A percentile compares a stretch with the other conserved stretches of the same genome.
These are phyloP conservation scores for Hexactinellida sp. DNA, from an alignment of 37 sponge, comb jelly and placozoan species.

Conservation along the genomic window DNA sequence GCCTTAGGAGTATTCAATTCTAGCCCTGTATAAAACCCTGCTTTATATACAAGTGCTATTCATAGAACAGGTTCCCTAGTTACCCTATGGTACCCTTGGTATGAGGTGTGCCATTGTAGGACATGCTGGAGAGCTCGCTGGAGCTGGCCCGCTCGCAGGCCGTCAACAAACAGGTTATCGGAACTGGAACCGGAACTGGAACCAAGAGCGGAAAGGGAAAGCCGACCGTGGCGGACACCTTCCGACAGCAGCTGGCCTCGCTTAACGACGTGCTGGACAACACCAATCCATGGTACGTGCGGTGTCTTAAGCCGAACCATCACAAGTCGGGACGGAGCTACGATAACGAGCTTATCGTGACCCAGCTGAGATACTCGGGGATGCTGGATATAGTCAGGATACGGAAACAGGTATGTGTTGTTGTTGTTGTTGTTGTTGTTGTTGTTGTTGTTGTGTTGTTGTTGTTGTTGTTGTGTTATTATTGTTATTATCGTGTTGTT, in stretches of 20 bases:
- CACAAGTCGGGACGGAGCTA: slow-evolving; percentile 32
- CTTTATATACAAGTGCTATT: background rate
- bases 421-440: background rate
- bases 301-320: slow-evolving; percentile 82
- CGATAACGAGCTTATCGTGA: slow-evolving; percentile 71
- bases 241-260: slow-evolving; percentile 72
- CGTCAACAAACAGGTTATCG: slow-evolving; percentile 33
- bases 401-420: slow-evolving; percentile 49
- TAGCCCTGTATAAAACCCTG: no score
- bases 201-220: slow-evolving; percentile 64
- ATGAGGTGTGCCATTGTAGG: slow-evolving; percentile 22
- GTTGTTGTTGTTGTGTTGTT: no score
- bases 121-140: slow-evolving; percentile 51
- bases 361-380: slow-evolving; percentile 82
- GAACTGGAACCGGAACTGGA: slow-evolving; percentile 21
- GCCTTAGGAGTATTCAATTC: no score
- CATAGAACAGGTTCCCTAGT: background rate
- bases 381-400: slow-evolving; percentile 87
- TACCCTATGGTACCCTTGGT: background rate
- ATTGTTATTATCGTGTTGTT: no score
- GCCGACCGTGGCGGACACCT: slow-evolving; percentile 84
- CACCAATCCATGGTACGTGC: slow-evolving; percentile 88
- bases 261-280: slow-evolving; percentile 70
- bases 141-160: slow-evolving; percentile 44
- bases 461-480: no score